Evolutionary conservation across 2,888 invertebrate species (phyloP), one percentile per base, ranked within the genome.

Genomic region (Ornithoptera priamus): DNA sequence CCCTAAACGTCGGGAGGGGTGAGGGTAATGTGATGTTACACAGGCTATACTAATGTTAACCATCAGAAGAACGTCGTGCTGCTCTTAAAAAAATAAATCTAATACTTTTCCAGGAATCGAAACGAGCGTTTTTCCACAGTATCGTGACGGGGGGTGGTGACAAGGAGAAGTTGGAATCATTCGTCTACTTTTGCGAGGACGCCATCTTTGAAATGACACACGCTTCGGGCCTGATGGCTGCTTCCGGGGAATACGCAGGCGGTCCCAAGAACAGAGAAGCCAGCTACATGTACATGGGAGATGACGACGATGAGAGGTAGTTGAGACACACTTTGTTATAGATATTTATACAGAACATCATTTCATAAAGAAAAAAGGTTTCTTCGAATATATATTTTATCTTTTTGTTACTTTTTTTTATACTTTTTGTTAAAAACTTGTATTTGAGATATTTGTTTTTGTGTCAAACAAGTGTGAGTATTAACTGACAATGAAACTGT

Each of bases 161-260:
- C 81, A 99, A 99, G 80, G 99, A 99, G 85, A 99, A 99, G 85
- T 88, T 99, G 56, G 99, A 99, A 83, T 98, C 98, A 0, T 99
- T 99, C 86, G 99, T 99, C 6, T 99, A 99, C 89, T 99, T 99
- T 94, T 99, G 99, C 84, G 99, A 99, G 83, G 99, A 99, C 86
- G 99, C 99, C 74, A 99, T 99, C 88, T 99, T 99, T 96, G 99
- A 99, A 94, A 99, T 99, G 99, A 99, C 99, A 69, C 99, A 99
- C 84, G 99, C 99, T 0, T 99, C 98, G 20, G 99, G 97, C 0
- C 94, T 99, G 22, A 99, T 99, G 96, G 97, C 98, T 0, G 96
- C 97, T 0, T 98, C 97, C 56, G 98, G 98, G 63, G 95, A 96
- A 56, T 93, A 95, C 0, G 95, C 95, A 1, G 95, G 96, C 0